Evolutionary conservation across 2,113 vertebrate species (phyloP).

Genomic region (Mormoops blainvillei): DNA sequence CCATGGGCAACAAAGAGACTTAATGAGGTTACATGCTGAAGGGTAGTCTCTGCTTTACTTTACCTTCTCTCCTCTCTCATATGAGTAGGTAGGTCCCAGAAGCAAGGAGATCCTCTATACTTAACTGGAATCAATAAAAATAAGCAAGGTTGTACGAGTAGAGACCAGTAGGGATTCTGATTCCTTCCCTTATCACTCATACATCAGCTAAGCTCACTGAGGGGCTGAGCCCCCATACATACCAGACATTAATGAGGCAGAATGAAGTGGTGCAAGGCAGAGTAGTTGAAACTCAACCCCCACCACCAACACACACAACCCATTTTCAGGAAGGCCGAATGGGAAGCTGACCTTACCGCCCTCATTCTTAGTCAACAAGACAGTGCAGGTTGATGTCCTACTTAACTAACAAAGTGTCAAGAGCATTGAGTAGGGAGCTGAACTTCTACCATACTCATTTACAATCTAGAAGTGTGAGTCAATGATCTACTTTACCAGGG

Average conservation of each 20-base stretch:
- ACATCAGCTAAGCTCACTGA: not conserved
- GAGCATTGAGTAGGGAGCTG: not conserved
- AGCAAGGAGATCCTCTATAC: not conserved
- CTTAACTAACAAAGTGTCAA: not conserved
- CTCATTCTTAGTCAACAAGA: not conserved
- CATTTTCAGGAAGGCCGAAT: not conserved
- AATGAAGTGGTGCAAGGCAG: not conserved
- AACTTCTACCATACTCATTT: not conserved
- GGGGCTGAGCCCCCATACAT: not conserved
- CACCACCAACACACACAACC: not conserved
- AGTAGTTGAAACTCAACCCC: not conserved
- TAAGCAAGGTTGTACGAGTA: not conserved
- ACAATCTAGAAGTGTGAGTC: not conserved
- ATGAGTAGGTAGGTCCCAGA: not conserved
- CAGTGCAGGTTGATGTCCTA: not conserved
- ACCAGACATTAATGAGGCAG: not conserved
- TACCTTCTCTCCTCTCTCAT: not conserved
- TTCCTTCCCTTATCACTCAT: not conserved
- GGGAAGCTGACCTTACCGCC: not conserved
- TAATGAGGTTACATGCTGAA: not conserved
- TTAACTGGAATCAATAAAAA: not conserved
- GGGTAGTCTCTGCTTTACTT: not conserved
- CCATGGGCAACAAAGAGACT: not conserved
- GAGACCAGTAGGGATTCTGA: not conserved
- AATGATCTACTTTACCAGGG: not conserved